Conservation (phyloP, 2,888 invertebrate genomes). For the Acleris laterana region DNA sequence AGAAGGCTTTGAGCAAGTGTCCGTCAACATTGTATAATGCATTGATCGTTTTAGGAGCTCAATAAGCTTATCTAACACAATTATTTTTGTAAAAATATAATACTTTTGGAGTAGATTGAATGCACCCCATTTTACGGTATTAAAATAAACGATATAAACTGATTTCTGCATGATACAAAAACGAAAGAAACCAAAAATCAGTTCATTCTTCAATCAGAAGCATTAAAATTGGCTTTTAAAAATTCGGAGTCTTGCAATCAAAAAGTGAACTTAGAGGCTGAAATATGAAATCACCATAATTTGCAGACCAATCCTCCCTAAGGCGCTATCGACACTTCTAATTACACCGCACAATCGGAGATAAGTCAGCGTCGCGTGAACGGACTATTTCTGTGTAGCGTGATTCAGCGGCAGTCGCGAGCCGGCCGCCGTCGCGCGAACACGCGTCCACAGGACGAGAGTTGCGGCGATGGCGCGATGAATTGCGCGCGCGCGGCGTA, state of each 20-base stretch:
- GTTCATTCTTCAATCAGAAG: no score
- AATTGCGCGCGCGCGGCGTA: conserved; percentile 79
- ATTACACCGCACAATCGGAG: conserved; percentile 66
- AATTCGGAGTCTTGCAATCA: no score
- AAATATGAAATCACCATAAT: background rate
- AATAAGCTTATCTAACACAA: no score
- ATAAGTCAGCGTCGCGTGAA: conserved; percentile 46
- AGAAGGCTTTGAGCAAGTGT: conserved; percentile 25
- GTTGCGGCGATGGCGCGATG: conserved; percentile 81
- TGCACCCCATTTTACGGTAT: no score
- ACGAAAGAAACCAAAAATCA: no score
- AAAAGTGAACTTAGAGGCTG: no score
- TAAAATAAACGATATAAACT: no score
- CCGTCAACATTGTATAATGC: background rate
- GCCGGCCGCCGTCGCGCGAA: conserved; percentile 72
- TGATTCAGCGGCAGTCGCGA: conserved; percentile 64
- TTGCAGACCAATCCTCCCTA: conserved; percentile 31
- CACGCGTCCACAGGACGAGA: conserved; percentile 56
- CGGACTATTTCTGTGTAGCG: conserved; percentile 73
- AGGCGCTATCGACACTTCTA: conserved; percentile 54
- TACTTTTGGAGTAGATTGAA: no score
- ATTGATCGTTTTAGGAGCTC: background rate
- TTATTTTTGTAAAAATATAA: no score
- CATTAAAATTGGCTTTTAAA: no score
- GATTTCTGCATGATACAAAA: no score